phyloP scores from a whole-genome alignment of 23 tunicate species.

The Ascidia mentula region DNA sequence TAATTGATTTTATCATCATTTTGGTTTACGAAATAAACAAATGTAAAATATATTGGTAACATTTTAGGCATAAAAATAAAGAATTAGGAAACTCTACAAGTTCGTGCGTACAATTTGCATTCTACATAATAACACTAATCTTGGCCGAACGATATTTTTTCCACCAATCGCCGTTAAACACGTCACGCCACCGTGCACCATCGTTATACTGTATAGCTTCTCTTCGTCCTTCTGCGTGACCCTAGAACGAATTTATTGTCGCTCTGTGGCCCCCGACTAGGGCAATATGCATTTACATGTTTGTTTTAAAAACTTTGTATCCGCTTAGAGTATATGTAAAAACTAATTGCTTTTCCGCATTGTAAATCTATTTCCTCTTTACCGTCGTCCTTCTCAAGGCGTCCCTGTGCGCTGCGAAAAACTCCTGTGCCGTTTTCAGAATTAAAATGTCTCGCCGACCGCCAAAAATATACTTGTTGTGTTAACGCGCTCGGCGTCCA shows the following conservation, averaged over 20 bases:
- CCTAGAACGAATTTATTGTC: not conserved
- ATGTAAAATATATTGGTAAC: too few species aligned
- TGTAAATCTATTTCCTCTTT: not conserved
- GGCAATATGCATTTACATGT: slow-evolving; percentile 10
- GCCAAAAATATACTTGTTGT: too few species aligned
- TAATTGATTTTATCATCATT: too few species aligned
- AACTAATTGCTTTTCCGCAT: not conserved
- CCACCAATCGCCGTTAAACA: not conserved
- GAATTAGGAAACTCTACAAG: too few species aligned
- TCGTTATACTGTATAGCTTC: not conserved
- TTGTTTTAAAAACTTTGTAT: slow-evolving; percentile 9
- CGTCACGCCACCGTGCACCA: not conserved
- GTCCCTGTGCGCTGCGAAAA: too few species aligned
- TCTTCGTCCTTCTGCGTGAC: not conserved
- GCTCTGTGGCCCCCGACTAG: not conserved
- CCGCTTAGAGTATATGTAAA: slow-evolving; percentile 5
- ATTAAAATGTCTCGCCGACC: too few species aligned
- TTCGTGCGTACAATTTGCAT: not conserved
- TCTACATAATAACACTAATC: not conserved
- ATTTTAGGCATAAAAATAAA: too few species aligned
- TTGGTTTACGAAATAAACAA: too few species aligned
- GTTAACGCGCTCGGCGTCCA: too few species aligned
- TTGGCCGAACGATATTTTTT: not conserved
- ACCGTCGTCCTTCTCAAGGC: not conserved
- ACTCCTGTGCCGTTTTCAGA: too few species aligned